Evolutionary conservation across 2,797 vertebrate genomes (phyloP).

Genomic region (Rhinatrema bivittatum): DNA sequence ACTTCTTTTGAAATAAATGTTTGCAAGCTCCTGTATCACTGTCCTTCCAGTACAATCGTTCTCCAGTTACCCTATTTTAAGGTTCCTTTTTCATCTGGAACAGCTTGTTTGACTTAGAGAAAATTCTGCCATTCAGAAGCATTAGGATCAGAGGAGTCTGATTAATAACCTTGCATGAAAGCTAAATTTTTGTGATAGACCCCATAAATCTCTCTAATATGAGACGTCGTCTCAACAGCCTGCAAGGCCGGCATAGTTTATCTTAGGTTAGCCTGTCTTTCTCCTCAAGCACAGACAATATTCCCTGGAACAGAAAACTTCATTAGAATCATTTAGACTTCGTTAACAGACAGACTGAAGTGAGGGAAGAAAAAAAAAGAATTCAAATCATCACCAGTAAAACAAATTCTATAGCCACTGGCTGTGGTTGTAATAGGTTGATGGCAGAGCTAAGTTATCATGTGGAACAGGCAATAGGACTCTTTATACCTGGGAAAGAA

Average conservation of each 20-base stretch:
- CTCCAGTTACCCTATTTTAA: neutral
- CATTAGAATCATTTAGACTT: neutral
- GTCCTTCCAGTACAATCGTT: neutral
- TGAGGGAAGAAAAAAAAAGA: neutral
- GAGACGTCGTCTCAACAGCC: neutral
- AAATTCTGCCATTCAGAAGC: slow-evolving; percentile 1
- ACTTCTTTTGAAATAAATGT: too few species aligned
- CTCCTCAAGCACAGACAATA: neutral
- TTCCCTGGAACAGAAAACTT: neutral
- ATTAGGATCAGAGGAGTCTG: slow-evolving; percentile 1
- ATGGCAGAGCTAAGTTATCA: neutral
- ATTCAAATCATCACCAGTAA: neutral
- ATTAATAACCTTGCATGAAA: slow-evolving; percentile 21
- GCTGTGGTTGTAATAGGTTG: neutral
- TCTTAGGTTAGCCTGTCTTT: neutral
- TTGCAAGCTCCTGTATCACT: too few species aligned
- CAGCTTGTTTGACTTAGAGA: neutral
- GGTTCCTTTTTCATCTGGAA: neutral
- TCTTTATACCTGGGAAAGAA: too few species aligned
- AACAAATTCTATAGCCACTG: neutral
- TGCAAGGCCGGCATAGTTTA: neutral
- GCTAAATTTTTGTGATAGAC: slow-evolving; percentile 7
- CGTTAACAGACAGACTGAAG: neutral
- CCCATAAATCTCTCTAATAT: slow-evolving; percentile 8
- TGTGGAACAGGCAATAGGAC: slow-evolving; percentile 10